Evolutionary conservation across 2,113 vertebrate genomes (phyloP).

Genomic region (Prionailurus viverrinus): DNA sequence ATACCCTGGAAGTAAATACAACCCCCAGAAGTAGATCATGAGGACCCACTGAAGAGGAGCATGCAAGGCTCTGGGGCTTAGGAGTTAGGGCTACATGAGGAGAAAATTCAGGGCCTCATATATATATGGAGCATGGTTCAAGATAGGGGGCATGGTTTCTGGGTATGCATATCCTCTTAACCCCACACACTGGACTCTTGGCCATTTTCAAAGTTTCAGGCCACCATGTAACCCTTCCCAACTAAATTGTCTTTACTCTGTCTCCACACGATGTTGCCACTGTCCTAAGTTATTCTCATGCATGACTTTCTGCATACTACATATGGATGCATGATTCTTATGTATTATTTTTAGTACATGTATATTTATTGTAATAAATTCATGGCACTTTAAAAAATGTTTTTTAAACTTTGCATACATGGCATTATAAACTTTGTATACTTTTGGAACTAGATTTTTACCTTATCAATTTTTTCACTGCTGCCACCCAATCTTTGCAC

Average conservation of each 20-base stretch:
- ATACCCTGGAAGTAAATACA: not conserved
- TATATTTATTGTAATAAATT: not conserved
- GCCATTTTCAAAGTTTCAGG: not conserved
- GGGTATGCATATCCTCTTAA: not conserved
- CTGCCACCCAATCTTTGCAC: not conserved
- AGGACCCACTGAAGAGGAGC: not conserved
- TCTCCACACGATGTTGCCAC: not conserved
- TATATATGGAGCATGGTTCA: not conserved
- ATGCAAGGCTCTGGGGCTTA: not conserved
- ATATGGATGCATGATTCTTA: not conserved
- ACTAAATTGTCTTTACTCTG: not conserved
- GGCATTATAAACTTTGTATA: not conserved
- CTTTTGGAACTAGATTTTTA: not conserved
- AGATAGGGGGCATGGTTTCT: not conserved
- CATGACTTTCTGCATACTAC: not conserved
- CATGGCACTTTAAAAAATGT: not conserved
- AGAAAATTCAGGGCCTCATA: not conserved
- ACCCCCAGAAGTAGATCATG: not conserved
- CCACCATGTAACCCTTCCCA: not conserved
- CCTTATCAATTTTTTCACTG: not conserved
- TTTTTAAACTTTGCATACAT: not conserved
- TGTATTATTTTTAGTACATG: not conserved
- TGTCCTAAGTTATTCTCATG: not conserved
- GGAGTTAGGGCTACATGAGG: not conserved
- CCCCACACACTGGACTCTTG: not conserved